Evolutionary conservation across 2,888 invertebrate genomes (phyloP), one percentile per base, ranked within the genome.

Genomic region (Chrysolina americana): DNA sequence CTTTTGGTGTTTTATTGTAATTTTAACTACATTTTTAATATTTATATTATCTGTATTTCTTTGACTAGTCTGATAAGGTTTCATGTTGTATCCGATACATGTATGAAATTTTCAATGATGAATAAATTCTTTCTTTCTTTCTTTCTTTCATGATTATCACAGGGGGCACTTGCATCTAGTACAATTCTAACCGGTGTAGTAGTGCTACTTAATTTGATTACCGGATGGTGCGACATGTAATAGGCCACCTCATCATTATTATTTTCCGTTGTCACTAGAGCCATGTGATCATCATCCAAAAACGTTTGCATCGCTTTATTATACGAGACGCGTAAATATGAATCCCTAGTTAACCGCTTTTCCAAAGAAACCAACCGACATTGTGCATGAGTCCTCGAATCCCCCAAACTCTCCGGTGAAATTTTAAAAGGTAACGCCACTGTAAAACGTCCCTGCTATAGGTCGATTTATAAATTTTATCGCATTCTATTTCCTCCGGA

Each of bases 311-410:
- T n/a, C n/a, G n/a, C n/a, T n/a, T n/a, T n/a, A n/a, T n/a, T n/a
- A n/a, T n/a, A n/a, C n/a, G n/a, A n/a, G n/a, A n/a, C n/a, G n/a
- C n/a, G n/a, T n/a, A n/a, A n/a, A n/a, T n/a, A n/a, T n/a, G n/a
- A n/a, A n/a, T n/a, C n/a, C n/a, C n/a, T n/a, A n/a, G n/a, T n/a
- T n/a, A n/a, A n/a, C n/a, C n/a, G n/a, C n/a, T n/a, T n/a, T n/a
- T n/a, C n/a, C n/a, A n/a, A n/a, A n/a, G 28, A 28, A 28, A 28
- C 5, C n/a, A n/a, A n/a, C n/a, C n/a, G n/a, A n/a, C n/a, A n/a
- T n/a, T n/a, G n/a, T 28, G 28, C 5, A 63, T 63, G 59, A 44
- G 70, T 48, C 65, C 71, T n/a, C 10, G 62, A 70, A 44, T 70
- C 23, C 2, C 63, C 69, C 19, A 63, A 70, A 44, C 47, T 41